These are phyloP conservation scores for Mesembrinibis cayennensis DNA, from an alignment of 2,113 vertebrate genomes.

Conservation along the genomic window DNA sequence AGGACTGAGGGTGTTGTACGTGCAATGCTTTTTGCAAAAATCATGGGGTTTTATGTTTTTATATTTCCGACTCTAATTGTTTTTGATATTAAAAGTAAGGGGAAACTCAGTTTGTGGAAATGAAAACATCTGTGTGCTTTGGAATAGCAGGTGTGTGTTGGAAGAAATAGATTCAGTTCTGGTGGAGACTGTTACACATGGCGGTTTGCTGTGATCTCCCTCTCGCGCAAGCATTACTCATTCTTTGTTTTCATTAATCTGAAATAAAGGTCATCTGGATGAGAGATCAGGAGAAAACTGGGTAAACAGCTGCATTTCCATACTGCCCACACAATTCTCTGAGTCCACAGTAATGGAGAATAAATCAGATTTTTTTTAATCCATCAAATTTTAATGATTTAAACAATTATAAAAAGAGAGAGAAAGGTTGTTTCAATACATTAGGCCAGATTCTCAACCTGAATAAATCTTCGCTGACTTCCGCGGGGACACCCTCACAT, in stretches of 20 bases:
- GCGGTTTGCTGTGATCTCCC: neutral
- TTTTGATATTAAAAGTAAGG: neutral
- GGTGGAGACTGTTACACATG: neutral
- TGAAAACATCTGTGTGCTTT: neutral
- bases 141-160: neutral
- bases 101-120: neutral
- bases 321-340: neutral
- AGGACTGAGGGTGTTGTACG: rapidly evolving
- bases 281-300: neutral
- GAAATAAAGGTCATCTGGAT: neutral
- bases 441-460: neutral
- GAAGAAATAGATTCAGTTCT: neutral
- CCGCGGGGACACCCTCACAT: neutral
- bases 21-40: neutral
- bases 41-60: neutral
- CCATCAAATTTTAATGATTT: neutral
- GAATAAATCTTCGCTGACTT: neutral
- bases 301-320: neutral
- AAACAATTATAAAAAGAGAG: neutral
- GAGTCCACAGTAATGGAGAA: neutral
- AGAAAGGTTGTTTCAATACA: neutral
- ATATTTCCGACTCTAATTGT: neutral
- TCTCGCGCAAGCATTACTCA: rapidly evolving
- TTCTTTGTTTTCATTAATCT: neutral
- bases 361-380: neutral